These are phyloP conservation scores for Nannospalax galili DNA, from an alignment of 2,113 vertebrate species.

Conservation along the genomic window DNA sequence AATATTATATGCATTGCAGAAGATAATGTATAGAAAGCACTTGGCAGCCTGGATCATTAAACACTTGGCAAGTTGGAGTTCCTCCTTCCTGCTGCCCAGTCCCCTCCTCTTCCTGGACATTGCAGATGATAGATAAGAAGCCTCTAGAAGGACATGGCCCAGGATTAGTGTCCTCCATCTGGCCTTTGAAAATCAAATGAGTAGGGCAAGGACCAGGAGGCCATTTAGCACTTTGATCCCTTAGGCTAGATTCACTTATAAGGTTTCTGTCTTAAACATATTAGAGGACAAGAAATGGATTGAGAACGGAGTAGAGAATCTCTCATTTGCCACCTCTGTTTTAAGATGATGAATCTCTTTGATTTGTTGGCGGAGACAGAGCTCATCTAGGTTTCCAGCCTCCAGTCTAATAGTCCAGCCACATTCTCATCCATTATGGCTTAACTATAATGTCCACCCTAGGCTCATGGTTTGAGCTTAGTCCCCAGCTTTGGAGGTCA, in stretches of 20 bases:
- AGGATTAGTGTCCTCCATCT: background rate
- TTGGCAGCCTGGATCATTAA: background rate
- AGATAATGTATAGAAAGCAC: background rate
- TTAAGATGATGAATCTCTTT: background rate
- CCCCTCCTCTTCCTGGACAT: background rate
- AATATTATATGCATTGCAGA: background rate
- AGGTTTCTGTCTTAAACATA: background rate
- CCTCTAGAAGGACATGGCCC: background rate
- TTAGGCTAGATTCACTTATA: background rate
- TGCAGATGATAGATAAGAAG: background rate
- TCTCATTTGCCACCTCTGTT: background rate
- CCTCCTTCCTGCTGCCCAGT: background rate
- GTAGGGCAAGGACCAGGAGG: background rate
- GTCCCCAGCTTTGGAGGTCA: background rate
- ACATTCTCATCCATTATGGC: background rate
- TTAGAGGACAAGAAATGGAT: background rate
- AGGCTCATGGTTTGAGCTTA: background rate
- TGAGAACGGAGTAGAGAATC: background rate
- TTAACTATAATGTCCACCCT: background rate
- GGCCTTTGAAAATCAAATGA: constrained; percentile 36
- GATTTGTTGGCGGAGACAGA: background rate
- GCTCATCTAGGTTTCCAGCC: too few relatives aligned
- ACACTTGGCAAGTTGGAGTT: background rate
- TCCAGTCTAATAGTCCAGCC: too few relatives aligned
- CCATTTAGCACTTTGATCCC: background rate